A percentile compares a stretch with the other conserved stretches of the same genome.
These are phyloP conservation scores for Tapirus terrestris DNA, from an alignment of 2,113 vertebrate genomes.

Conservation along the genomic window DNA sequence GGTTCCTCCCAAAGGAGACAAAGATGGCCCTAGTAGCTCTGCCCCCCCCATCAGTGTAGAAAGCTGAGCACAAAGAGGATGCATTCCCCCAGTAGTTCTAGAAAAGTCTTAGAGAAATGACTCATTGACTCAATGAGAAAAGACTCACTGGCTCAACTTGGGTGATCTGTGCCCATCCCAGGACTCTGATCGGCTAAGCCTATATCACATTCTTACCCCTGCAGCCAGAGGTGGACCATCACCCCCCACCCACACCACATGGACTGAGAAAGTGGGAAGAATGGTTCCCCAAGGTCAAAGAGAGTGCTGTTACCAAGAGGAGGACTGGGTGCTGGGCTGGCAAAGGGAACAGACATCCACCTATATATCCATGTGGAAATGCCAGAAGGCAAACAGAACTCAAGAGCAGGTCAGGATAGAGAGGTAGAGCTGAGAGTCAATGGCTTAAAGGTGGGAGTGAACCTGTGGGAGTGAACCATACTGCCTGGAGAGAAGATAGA, in stretches of 20 bases:
- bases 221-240: background rate
- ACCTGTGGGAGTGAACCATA: background rate
- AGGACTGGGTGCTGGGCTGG: background rate
- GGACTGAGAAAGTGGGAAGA: slow-evolving; percentile 4
- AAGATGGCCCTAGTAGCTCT: background rate
- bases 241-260: background rate
- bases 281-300: background rate
- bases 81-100: background rate
- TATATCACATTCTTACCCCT: background rate
- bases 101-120: background rate
- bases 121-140: background rate
- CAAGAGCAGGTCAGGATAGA: background rate
- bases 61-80: background rate
- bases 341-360: background rate
- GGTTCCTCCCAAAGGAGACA: background rate
- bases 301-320: background rate
- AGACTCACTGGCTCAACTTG: background rate
- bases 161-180: background rate
- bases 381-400: background rate
- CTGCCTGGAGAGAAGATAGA: background rate
- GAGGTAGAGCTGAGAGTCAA: background rate
- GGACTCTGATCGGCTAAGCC: background rate
- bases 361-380: background rate
- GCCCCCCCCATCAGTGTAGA: background rate
- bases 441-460: background rate